Percentiles rank a stretch among this genome's conserved stretches.
These are phyloP conservation scores for Odontomyia ornata DNA, from an alignment of 2,888 invertebrate species.

Conservation along the genomic window DNA sequence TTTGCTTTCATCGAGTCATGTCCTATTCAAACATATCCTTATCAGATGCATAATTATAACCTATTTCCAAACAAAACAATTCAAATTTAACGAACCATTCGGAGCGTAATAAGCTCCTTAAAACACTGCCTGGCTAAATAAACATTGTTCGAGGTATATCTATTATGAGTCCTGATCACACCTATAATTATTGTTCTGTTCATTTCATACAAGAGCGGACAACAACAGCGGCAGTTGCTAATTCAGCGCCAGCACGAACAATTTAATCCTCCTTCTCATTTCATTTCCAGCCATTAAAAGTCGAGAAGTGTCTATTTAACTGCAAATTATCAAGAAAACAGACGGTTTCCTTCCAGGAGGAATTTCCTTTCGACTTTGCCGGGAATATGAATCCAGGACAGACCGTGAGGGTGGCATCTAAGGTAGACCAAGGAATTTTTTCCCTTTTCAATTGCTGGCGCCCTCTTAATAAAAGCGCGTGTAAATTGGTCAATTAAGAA, in stretches of 20 bases:
- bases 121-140: background rate
- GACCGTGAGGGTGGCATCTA: background rate
- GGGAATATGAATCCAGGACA: background rate
- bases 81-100: too few relatives aligned
- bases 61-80: too few relatives aligned
- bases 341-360: constrained; percentile 19
- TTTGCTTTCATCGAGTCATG: too few relatives aligned
- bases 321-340: constrained; percentile 41
- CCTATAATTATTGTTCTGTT: constrained; percentile 12
- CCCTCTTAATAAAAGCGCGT: constrained; percentile 39
- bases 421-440: background rate
- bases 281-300: constrained; percentile 18
- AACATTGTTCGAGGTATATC: background rate
- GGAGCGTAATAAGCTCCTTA: background rate
- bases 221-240: background rate
- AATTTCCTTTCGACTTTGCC: background rate
- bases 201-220: background rate
- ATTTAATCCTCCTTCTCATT: constrained; percentile 13
- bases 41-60: too few relatives aligned
- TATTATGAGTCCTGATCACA: background rate
- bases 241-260: background rate
- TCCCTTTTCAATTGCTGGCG: background rate
- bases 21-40: too few relatives aligned
- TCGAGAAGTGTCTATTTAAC: constrained; percentile 33
- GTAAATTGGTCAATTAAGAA: constrained; percentile 46